Base-by-base conservation (phyloP, 2,888 invertebrate species). In the Lithosia quadra region DNA sequence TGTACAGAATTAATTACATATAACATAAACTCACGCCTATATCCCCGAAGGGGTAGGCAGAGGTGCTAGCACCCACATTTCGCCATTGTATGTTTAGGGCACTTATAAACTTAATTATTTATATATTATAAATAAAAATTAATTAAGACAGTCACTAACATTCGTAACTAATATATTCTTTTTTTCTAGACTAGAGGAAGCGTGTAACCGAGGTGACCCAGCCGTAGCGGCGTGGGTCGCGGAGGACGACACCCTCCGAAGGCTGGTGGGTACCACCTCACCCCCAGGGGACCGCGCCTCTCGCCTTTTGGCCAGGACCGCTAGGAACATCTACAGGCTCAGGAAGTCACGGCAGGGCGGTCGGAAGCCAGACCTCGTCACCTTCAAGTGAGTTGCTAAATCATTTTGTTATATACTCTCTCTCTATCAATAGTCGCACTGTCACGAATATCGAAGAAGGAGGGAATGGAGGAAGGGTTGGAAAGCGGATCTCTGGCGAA, bases 291-390 rank as follows among this genome's bases (percentile, higher is more conserved):
- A 89, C 96, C 97, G 79, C 96, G 98, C 90, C 96, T 97, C 98
- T 79, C 97, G 98, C 82, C 96, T 99, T 90, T 95, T 99, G 79
- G 97, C 97, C 92, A 97, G 98, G 87, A 98, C 98, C 15, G 98
- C 98, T 71, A 96, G 98, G 86, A 99, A 99, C 93, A 98, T 99
- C 81, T 98, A 99, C 92, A 97, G 98, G 81, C 95, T 99, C 73
- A 95, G 99, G 78, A 97, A 98, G 91, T 98, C 98, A 63, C 97
- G 98, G 86, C 97, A 97, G 79, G 98, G 98, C 62, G 97, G 97
- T 83, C 97, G 98, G 75, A 98, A 98, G 88, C 98, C 99, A 0
- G 98, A 99, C 92, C 95, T 98, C 77, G 97, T 98, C 83, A 98
- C 98, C 62, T 99, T 87, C 79, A 86, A 86, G 88, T 86, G 55